Evolutionary conservation across 1,140 invertebrate genomes (phyloP).

Genomic region (Ruditapes philippinarum): DNA sequence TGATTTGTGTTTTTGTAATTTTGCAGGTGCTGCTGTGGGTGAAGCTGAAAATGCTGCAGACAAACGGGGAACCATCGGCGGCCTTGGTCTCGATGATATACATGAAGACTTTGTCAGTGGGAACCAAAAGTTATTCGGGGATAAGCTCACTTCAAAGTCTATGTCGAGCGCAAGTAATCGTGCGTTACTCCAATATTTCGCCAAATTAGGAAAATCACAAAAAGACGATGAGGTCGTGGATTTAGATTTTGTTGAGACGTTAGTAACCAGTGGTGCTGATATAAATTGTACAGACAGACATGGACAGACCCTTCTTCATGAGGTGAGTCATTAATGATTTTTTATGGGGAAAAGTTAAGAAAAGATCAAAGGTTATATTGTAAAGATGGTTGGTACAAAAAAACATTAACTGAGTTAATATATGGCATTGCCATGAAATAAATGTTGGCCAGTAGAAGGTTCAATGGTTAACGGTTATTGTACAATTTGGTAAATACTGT

Average conservation of each 20-base stretch:
- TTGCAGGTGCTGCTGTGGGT: background rate
- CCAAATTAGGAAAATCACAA: slow-evolving; percentile 77
- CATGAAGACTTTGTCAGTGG: slow-evolving; percentile 71
- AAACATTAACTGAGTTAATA: too few relatives aligned
- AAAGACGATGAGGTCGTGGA: slow-evolving; percentile 79
- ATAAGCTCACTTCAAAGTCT: slow-evolving; percentile 55
- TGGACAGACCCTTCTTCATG: slow-evolving; percentile 85
- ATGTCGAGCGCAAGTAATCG: slow-evolving; percentile 76
- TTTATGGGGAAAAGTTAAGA: too few relatives aligned
- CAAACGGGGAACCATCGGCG: slow-evolving; percentile 47
- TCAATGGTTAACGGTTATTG: too few relatives aligned
- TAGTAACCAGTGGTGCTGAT: slow-evolving; percentile 81
- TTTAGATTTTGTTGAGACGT: slow-evolving; percentile 81
- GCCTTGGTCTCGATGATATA: slow-evolving; percentile 77
- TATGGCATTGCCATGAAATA: too few relatives aligned
- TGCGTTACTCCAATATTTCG: slow-evolving; percentile 83
- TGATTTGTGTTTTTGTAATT: too few relatives aligned
- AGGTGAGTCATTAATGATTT: too few relatives aligned
- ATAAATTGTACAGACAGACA: slow-evolving; percentile 83
- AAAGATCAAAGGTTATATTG: too few relatives aligned
- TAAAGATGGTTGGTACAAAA: too few relatives aligned
- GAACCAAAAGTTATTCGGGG: slow-evolving; percentile 12
- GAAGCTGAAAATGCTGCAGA: background rate
- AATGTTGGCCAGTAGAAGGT: too few relatives aligned
- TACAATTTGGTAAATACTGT: too few relatives aligned